Evolutionary conservation across 2,113 vertebrate species (phyloP), one percentile per base, ranked within the genome.

Genomic region (Cyphomyrus discorhynchus): DNA sequence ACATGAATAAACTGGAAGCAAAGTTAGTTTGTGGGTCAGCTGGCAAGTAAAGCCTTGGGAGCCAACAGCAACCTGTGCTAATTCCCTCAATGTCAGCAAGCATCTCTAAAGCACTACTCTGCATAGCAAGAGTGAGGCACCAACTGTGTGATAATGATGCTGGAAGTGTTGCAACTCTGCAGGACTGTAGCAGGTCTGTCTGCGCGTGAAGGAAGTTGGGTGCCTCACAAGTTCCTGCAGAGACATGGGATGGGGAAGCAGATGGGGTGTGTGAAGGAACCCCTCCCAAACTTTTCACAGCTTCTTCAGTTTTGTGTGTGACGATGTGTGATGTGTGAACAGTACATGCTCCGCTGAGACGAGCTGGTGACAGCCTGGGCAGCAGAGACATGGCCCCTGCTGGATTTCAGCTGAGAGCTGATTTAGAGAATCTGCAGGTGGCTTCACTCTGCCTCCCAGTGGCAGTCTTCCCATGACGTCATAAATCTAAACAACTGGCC

Each of bases 1-100:
- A 93, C 91, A 93, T n/a, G 56, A 92, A 92, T 92, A 90, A 15
- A 88, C 35, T 87, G 85, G 87, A 62, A 45, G 77, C 53, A n/a
- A 49, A 31, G n/a, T 1, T 13, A 70, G n/a, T 31, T 11, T 50
- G 45, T 1, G 19, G 45, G 9, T 86, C 46, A 86, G 46, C 46
- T 27, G 24, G n/a, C n/a, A 35, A 35, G 66, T 35, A 11, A 74
- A 15, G 27, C 31, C 27, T n/a, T 35, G 27, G 24, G 5, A 35
- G 66, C 66, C 66, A 74, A 5, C 31, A 74, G n/a, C 66, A 74
- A 35, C 66, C 31, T 74, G 66, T 74, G 10, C n/a, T 74, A 74
- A 74, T 74, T 13, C n/a, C 66, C 66, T 35, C 27, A 31, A 0
- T 74, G 24, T 46, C 80, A 83, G 35, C 35, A 10, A 21, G 80